Conservation (phyloP, 2,113 vertebrate species). For the Pimephales promelas region DNA sequence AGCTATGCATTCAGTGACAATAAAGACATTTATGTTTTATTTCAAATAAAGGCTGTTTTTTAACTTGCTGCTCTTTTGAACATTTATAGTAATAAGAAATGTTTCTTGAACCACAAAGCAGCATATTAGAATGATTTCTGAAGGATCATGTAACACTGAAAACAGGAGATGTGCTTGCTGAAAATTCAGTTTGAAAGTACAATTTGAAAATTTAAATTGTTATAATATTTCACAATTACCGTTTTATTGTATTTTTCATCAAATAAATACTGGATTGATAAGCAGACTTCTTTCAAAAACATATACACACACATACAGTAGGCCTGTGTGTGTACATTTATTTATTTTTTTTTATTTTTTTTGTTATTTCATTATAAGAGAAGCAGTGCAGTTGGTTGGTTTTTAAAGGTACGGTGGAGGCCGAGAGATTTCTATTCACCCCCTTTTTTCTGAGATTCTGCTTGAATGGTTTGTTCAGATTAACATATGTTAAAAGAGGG, state of each 20-base stretch:
- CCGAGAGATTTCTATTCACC: too few species aligned
- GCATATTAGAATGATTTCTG: not conserved
- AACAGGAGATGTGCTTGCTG: too few species aligned
- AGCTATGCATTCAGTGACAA: not conserved
- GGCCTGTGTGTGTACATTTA: too few species aligned
- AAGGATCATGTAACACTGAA: too few species aligned
- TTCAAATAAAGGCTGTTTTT: not conserved
- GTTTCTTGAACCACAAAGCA: not conserved
- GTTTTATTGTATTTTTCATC: too few species aligned
- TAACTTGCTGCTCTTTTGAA: too few species aligned
- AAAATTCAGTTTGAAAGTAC: too few species aligned
- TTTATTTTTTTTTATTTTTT: too few species aligned
- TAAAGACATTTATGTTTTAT: not conserved
- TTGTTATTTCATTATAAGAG: not conserved
- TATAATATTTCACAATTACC: too few species aligned
- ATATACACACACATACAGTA: not conserved
- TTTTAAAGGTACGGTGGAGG: not conserved
- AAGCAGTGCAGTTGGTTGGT: not conserved
- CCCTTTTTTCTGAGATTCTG: conserved; percentile 15
- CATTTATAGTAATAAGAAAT: not conserved
- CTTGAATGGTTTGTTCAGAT: conserved; percentile 41
- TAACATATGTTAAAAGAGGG: conserved; percentile 33
- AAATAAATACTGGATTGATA: too few species aligned
- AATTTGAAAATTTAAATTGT: too few species aligned
- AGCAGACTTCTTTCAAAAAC: not conserved